phyloP scores from a whole-genome alignment of 2,797 vertebrate species.

The Hypotaenidia okinawae region DNA sequence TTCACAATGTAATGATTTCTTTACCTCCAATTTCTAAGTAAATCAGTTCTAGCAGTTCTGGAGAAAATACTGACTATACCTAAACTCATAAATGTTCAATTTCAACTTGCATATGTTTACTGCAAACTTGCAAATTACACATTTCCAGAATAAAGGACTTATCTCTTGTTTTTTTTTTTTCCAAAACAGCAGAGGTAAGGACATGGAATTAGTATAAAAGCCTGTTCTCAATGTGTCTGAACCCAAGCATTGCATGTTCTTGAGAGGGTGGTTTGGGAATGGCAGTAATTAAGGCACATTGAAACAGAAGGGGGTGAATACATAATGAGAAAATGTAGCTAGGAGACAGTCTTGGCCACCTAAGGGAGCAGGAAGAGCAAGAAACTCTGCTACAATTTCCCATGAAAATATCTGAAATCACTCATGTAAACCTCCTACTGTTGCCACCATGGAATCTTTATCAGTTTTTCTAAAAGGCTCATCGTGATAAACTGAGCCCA shows the following conservation, averaged over 20 bases:
- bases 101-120: not conserved
- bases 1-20: not conserved
- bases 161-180: not conserved
- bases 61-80: not conserved
- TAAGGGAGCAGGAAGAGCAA: not conserved
- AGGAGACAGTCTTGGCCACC: not conserved
- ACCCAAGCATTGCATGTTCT: not conserved
- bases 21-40: not conserved
- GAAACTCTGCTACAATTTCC: not conserved
- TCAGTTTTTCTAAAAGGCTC: not conserved
- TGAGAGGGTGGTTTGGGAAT: not conserved
- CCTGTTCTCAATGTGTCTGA: not conserved
- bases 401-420: not conserved
- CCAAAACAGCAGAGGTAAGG: not conserved
- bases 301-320: not conserved
- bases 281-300: not conserved
- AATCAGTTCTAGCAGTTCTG: not conserved
- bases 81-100: not conserved
- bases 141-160: not conserved
- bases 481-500: fast-evolving
- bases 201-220: not conserved
- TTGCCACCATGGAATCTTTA: not conserved
- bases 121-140: not conserved
- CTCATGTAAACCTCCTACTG: not conserved
- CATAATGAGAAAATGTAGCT: not conserved